These are phyloP conservation scores for Empis livida DNA, from an alignment of 2,888 invertebrate genomes.

Conservation along the genomic window DNA sequence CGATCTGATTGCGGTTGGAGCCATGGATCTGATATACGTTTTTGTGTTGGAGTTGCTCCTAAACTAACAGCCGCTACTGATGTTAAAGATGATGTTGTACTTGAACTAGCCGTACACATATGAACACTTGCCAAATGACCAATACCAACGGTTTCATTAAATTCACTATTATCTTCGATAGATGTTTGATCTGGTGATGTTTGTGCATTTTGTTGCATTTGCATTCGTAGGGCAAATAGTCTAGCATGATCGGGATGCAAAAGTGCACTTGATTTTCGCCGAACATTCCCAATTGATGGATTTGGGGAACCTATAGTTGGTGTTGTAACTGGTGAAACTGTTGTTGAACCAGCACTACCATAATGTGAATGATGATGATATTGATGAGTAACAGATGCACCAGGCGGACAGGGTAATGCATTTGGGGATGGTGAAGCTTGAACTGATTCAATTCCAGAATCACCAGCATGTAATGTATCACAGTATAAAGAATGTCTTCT, in stretches of 20 bases:
- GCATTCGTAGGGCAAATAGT: slow-evolving; percentile 39
- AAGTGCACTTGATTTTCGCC: slow-evolving; percentile 45
- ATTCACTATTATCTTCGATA: slow-evolving; percentile 37
- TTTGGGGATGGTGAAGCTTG: slow-evolving; percentile 49
- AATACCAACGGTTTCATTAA: slow-evolving; percentile 31
- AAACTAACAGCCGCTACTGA: slow-evolving; percentile 37
- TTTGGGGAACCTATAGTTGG: slow-evolving; percentile 34
- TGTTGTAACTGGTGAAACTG: slow-evolving; percentile 31
- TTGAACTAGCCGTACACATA: slow-evolving; percentile 39
- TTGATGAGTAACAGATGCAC: slow-evolving; percentile 17
- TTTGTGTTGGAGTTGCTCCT: slow-evolving; percentile 29
- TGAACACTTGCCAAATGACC: slow-evolving; percentile 23
- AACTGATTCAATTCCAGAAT: slow-evolving; percentile 60
- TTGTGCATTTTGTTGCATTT: slow-evolving; percentile 25
- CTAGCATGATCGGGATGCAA: slow-evolving; percentile 59
- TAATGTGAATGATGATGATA: slow-evolving; percentile 7
- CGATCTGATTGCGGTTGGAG: slow-evolving; percentile 35
- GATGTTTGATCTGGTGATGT: slow-evolving; percentile 34
- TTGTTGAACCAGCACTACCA: slow-evolving; percentile 20
- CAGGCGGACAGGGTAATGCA: slow-evolving; percentile 32
- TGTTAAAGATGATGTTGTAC: slow-evolving; percentile 46
- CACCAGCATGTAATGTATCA: slow-evolving; percentile 42
- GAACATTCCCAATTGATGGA: slow-evolving; percentile 24
- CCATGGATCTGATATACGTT: slow-evolving; percentile 37
- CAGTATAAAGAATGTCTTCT: slow-evolving; percentile 34